Evolutionary conservation across 1,140 invertebrate genomes (phyloP).

Genomic region (Rhyzopertha dominica): DNA sequence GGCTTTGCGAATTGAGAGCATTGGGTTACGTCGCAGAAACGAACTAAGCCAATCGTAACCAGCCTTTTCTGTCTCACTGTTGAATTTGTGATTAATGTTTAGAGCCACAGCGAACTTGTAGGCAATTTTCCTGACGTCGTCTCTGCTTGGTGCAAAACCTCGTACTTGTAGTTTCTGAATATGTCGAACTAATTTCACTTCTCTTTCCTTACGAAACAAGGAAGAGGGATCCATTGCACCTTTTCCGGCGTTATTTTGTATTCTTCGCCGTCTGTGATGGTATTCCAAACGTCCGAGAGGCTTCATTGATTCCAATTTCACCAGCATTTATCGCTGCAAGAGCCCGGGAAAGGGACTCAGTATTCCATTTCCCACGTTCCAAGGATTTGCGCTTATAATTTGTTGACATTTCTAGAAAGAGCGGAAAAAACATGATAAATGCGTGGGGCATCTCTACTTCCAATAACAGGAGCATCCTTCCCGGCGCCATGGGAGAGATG

Average conservation of each 20-base stretch:
- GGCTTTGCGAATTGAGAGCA: conserved; percentile 25
- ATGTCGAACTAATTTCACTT: conserved; percentile 16
- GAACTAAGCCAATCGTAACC: conserved; percentile 26
- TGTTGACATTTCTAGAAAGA: too few relatives aligned
- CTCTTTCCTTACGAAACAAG: conserved; percentile 12
- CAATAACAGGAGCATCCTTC: too few relatives aligned
- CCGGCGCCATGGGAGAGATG: too few relatives aligned
- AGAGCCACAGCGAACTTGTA: conserved; percentile 24
- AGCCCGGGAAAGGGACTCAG: too few relatives aligned
- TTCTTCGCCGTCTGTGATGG: too few relatives aligned
- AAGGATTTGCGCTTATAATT: too few relatives aligned
- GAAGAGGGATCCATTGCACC: neutral
- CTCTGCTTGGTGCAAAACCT: conserved; percentile 29
- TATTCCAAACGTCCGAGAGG: too few relatives aligned
- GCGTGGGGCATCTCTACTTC: too few relatives aligned
- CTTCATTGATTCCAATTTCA: too few relatives aligned
- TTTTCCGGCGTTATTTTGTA: neutral
- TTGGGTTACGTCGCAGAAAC: conserved; percentile 24
- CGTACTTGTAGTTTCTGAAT: conserved; percentile 20
- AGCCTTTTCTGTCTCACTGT: conserved; percentile 21
- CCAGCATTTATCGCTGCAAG: too few relatives aligned
- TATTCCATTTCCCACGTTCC: too few relatives aligned
- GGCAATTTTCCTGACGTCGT: conserved; percentile 15
- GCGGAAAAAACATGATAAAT: too few relatives aligned
- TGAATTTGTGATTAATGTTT: conserved; percentile 19